A percentile compares a stretch with the other conserved stretches of the same genome.
These are phyloP conservation scores for Ciconia nigra DNA, from an alignment of 2,797 vertebrate genomes.

Conservation along the genomic window DNA sequence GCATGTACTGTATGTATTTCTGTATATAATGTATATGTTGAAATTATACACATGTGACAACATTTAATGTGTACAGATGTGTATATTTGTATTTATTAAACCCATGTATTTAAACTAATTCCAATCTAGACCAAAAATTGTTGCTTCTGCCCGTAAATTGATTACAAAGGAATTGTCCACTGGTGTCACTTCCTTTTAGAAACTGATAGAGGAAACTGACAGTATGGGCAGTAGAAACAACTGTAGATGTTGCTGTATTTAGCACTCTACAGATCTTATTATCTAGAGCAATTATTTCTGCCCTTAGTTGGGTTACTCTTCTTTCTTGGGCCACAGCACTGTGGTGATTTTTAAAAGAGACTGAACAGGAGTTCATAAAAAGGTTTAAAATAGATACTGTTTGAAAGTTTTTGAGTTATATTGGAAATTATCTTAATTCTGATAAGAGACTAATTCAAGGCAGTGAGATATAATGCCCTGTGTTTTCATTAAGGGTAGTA, in stretches of 20 bases:
- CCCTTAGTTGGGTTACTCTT: conserved; percentile 2
- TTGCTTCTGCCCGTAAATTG: conserved; percentile 59
- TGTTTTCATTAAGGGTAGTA: conserved; percentile 18
- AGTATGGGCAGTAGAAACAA: conserved; percentile 59
- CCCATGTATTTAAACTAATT: conserved; percentile 67
- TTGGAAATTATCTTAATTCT: conserved; percentile 33
- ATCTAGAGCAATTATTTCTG: conserved; percentile 35
- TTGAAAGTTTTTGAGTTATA: conserved; percentile 23
- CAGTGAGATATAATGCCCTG: conserved; percentile 38
- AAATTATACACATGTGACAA: conserved; percentile 68
- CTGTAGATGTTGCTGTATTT: conserved; percentile 41
- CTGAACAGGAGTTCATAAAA: conserved; percentile 32
- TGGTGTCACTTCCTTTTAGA: conserved; percentile 22
- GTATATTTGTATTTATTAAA: conserved; percentile 76
- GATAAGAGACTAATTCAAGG: background rate
- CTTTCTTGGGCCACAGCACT: conserved; percentile 32
- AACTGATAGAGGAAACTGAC: background rate
- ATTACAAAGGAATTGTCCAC: conserved; percentile 27
- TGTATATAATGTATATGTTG: conserved; percentile 74
- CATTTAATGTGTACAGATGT: conserved; percentile 72
- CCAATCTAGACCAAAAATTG: conserved; percentile 58
- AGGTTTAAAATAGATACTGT: conserved; percentile 32
- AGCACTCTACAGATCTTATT: background rate
- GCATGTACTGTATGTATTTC: conserved; percentile 67
- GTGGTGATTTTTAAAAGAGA: conserved; percentile 60